Evolutionary conservation across 1,140 invertebrate genomes (phyloP).

Genomic region (Bicyclus anynana): DNA sequence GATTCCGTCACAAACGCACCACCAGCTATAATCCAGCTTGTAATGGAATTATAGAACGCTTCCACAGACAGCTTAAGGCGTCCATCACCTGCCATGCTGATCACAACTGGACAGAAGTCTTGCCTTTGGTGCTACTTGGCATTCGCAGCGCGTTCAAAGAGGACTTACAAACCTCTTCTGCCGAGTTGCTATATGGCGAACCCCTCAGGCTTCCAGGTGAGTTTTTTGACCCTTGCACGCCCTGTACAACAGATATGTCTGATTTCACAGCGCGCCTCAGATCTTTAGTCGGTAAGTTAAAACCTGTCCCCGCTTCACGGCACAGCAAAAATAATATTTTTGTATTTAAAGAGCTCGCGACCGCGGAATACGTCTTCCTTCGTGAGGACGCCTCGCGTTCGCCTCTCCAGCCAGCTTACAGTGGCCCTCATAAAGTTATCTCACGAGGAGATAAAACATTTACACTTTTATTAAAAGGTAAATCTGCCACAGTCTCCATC

Average conservation of each 20-base stretch:
- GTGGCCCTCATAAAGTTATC: slow-evolving; percentile 8
- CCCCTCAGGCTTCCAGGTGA: background rate
- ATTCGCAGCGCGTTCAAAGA: slow-evolving; percentile 13
- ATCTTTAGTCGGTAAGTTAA: slow-evolving; percentile 3
- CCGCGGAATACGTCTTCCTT: slow-evolving; percentile 17
- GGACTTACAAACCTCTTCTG: slow-evolving; percentile 1
- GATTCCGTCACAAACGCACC: slow-evolving; percentile 3
- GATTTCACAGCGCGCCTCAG: slow-evolving; percentile 15
- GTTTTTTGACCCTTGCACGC: slow-evolving; percentile 6
- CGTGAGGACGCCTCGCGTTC: slow-evolving; percentile 10
- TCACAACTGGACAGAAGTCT: slow-evolving; percentile 7
- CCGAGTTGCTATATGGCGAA: slow-evolving; percentile 7
- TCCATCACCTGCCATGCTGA: slow-evolving; percentile 16
- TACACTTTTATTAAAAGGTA: slow-evolving; percentile 4
- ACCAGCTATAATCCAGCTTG: slow-evolving; percentile 12
- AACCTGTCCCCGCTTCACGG: slow-evolving; percentile 19
- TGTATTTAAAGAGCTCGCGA: slow-evolving; percentile 16
- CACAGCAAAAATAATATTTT: slow-evolving; percentile 19
- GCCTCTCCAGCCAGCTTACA: slow-evolving; percentile 7
- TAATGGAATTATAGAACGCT: slow-evolving; percentile 11
- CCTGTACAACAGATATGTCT: slow-evolving; percentile 6
- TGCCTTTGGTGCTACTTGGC: slow-evolving; percentile 17
- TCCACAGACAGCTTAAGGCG: slow-evolving; percentile 14
- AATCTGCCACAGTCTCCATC: slow-evolving; percentile 1
- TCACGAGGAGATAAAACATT: background rate